phyloP scores from a whole-genome alignment of 30 jellyfish, hydroid and myxozoan genomes.

The Clytia hemisphaerica region DNA sequence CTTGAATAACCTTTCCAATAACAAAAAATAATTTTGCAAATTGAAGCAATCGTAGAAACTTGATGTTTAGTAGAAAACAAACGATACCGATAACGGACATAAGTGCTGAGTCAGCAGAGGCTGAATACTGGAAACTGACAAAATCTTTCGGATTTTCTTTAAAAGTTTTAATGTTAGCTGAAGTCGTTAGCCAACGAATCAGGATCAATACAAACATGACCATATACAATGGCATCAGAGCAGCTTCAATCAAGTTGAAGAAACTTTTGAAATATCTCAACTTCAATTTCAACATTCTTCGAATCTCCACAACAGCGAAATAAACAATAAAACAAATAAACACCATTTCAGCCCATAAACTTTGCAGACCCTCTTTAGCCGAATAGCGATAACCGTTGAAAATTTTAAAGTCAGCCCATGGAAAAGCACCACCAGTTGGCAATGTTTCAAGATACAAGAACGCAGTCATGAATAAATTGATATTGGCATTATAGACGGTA shows the following conservation, averaged over 20 bases:
- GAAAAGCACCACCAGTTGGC: conserved; percentile 59
- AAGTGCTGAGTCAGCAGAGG: conserved; percentile 50
- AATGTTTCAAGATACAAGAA: conserved; percentile 41
- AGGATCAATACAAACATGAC: conserved; percentile 11
- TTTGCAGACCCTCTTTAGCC: conserved; percentile 20
- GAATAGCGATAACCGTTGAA: conserved; percentile 45
- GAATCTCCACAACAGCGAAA: conserved; percentile 42
- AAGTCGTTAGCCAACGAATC: conserved; percentile 8
- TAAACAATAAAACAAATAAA: conserved; percentile 38
- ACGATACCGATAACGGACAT: conserved; percentile 32
- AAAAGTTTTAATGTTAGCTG: neutral
- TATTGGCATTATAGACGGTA: conserved; percentile 68
- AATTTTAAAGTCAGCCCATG: conserved; percentile 34
- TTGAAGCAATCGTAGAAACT: conserved; percentile 24
- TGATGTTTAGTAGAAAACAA: conserved; percentile 39
- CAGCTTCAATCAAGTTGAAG: conserved; percentile 45
- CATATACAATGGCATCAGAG: neutral
- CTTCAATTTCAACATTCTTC: conserved; percentile 35
- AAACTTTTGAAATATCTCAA: conserved; percentile 36
- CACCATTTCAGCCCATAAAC: conserved; percentile 45
- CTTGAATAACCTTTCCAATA: conserved; percentile 19
- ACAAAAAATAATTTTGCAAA: conserved; percentile 24
- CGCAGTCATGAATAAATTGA: conserved; percentile 58
- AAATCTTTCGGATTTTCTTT: conserved; percentile 39
- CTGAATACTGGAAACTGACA: conserved; percentile 62